Base-by-base conservation (phyloP, 2,888 invertebrate genomes). In the Eupithecia subfuscata region DNA sequence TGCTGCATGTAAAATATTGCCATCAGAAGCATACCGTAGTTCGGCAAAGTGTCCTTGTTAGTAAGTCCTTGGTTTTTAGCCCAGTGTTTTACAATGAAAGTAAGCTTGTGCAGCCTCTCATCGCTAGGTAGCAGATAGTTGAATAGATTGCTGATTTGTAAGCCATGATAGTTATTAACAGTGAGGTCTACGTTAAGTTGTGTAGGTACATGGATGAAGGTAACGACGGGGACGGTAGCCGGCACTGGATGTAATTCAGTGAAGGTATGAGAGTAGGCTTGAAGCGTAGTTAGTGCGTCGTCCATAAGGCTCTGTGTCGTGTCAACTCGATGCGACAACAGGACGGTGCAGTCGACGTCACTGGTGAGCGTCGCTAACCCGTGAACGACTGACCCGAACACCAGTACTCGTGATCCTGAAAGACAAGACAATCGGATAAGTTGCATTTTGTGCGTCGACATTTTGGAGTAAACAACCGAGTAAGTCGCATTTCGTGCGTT, bases 71-170 rank as follows among this genome's bases (percentile, higher is more conserved):
- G 40, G 12, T 7, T 40, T 22, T 43, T 22, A 8, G 43, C 67
- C 34, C 34, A 67, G 12, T 67, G 67, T 14, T 67, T 67, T 1
- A 67, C 43, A 43, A 43, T 14, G 8, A 67, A 67, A 11, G 67
- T 7, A 7, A 67, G 43, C n/a, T 43, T 40, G 67, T 22, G 22
- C 12, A 40, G 12, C 34, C n/a, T 67, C 22, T 67, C 67, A 37
- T 67, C 43, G n/a, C 18, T 40, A 2, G 25, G 14, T 22, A 67
- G 14, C 3, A 67, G 22, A 37, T 67, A 67, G 43, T 67, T 67
- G 22, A 67, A 22, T 11, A 67, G 67, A 22, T 67, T 67, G 43
- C 43, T 67, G 18, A n/a, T 67, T 43, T 67, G 67, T 22, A 67
- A 2, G 3, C 22, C 67, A 4, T 67, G 2, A 14, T 37, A 22